Conservation (phyloP, 2,113 vertebrate species). For the Strigops habroptila region DNA sequence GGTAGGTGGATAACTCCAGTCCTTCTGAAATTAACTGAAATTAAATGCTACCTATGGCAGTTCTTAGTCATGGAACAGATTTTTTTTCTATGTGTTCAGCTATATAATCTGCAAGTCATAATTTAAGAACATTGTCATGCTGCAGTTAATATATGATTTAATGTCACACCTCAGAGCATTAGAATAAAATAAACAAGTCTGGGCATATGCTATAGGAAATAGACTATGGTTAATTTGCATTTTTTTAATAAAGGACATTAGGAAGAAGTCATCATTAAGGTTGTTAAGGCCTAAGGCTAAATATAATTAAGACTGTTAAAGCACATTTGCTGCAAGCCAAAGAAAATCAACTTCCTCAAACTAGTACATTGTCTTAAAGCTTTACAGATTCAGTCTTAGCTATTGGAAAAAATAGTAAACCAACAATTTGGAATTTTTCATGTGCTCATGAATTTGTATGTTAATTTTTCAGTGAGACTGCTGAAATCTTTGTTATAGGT, state of each 20-base stretch:
- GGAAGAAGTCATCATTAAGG: not conserved
- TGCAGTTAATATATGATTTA: not conserved
- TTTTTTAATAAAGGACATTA: not conserved
- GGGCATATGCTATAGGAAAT: not conserved
- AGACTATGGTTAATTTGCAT: not conserved
- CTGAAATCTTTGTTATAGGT: not conserved
- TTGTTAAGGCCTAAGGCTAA: not conserved
- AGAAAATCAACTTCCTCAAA: not conserved
- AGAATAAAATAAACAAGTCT: not conserved
- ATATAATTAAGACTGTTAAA: not conserved
- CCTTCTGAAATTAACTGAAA: not conserved
- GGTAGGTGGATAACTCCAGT: slow-evolving; percentile 68
- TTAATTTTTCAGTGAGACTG: not conserved
- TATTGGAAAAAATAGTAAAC: not conserved
- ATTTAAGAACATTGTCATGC: not conserved
- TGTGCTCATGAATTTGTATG: not conserved
- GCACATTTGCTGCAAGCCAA: not conserved
- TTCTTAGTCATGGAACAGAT: not conserved
- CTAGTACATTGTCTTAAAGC: not conserved
- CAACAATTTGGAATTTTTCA: not conserved
- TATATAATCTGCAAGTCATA: not conserved
- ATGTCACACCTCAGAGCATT: not conserved
- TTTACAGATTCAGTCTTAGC: not conserved
- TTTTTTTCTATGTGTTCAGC: not conserved
- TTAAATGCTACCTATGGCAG: not conserved